These are phyloP conservation scores for Syngnathus scovelli DNA, from an alignment of 2,113 vertebrate species.

Conservation along the genomic window DNA sequence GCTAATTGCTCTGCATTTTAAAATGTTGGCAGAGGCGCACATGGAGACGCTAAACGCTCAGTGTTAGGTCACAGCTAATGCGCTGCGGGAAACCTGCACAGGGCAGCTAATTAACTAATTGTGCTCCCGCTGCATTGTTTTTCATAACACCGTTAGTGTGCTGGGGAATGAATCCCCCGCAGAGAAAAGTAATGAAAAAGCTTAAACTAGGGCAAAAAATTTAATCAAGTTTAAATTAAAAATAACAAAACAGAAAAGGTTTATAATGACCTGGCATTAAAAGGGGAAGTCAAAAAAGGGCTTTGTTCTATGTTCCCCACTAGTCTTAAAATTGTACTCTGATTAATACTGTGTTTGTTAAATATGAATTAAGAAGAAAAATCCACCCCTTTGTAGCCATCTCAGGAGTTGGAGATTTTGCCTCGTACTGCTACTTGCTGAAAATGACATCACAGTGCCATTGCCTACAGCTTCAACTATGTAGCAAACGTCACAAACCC, in stretches of 20 bases:
- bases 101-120: conserved; percentile 8
- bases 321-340: too few species aligned
- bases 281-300: not conserved
- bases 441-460: too few species aligned
- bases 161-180: not conserved
- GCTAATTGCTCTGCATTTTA: conserved; percentile 48
- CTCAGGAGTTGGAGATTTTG: too few species aligned
- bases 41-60: conserved; percentile 19
- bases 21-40: conserved; percentile 29
- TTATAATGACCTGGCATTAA: not conserved
- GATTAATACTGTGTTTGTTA: too few species aligned
- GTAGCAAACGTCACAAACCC: too few species aligned
- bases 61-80: conserved; percentile 16
- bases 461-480: too few species aligned
- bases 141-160: not conserved
- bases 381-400: too few species aligned
- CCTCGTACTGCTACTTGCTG: too few species aligned
- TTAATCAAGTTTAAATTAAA: not conserved
- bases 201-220: not conserved
- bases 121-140: conserved; percentile 10
- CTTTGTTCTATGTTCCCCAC: too few species aligned
- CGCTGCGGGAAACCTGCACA: conserved; percentile 8
- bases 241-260: not conserved
- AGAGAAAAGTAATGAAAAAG: not conserved
- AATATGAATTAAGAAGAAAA: too few species aligned